These are phyloP conservation scores for Parthenolecanium corni DNA, from an alignment of 2,888 invertebrate genomes.

Conservation along the genomic window DNA sequence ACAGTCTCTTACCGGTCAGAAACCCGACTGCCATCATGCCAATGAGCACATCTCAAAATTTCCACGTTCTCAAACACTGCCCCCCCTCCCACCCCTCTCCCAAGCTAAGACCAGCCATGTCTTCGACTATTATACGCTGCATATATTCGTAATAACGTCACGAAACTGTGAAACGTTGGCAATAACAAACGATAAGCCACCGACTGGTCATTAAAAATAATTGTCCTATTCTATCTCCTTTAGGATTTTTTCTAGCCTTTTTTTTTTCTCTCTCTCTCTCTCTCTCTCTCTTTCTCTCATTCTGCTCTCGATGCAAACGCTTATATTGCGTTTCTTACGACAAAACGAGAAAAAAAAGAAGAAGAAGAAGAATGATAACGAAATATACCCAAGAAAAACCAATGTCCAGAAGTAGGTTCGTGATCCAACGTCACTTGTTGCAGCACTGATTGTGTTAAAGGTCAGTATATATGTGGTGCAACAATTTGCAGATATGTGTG, in stretches of 20 bases:
- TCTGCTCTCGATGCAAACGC: not conserved
- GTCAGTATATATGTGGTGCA: slow-evolving; percentile 21
- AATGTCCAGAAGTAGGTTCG: slow-evolving; percentile 24
- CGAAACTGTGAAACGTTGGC: slow-evolving; percentile 8
- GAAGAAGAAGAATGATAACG: not conserved
- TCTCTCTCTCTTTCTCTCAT: not conserved
- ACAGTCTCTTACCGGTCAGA: too few species aligned
- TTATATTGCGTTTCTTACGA: slow-evolving; percentile 5
- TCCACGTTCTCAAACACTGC: too few species aligned
- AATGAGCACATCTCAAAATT: too few species aligned
- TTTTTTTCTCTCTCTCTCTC: not conserved
- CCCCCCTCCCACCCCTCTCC: too few species aligned
- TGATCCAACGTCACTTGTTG: slow-evolving; percentile 20
- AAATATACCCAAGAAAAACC: too few species aligned
- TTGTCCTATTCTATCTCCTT: slow-evolving; percentile 16
- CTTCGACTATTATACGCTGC: too few species aligned
- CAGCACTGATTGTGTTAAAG: slow-evolving; percentile 22
- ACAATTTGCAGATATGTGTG: slow-evolving; percentile 14
- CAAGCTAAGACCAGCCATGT: too few species aligned
- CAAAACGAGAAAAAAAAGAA: not conserved
- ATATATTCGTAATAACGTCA: slow-evolving; percentile 14
- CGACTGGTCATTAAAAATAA: slow-evolving; percentile 22
- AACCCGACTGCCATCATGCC: too few species aligned
- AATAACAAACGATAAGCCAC: slow-evolving; percentile 20
- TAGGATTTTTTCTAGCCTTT: not conserved